Conservation (phyloP, 2,113 vertebrate genomes). For the Mesocricetus auratus region DNA sequence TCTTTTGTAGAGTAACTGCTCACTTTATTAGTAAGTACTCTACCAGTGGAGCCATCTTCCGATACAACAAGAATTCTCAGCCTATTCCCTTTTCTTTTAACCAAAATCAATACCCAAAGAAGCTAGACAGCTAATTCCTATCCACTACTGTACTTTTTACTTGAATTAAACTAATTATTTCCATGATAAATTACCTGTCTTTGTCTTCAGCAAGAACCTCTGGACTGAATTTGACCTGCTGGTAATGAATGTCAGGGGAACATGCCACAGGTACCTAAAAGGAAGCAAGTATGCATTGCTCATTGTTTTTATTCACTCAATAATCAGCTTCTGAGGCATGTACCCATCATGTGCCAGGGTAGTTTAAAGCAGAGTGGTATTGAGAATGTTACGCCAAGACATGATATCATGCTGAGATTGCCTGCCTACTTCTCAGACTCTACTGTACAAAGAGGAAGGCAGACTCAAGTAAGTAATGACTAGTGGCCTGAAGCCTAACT, state of each 20-base stretch:
- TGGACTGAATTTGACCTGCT: conserved; percentile 82
- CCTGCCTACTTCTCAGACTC: neutral
- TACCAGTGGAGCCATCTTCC: neutral
- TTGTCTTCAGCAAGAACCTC: conserved; percentile 85
- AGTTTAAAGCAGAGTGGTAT: conserved; percentile 16
- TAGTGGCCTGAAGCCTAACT: neutral
- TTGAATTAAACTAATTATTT: neutral
- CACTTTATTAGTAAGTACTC: neutral
- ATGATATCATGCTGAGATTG: neutral
- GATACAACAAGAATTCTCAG: neutral
- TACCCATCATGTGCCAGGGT: neutral
- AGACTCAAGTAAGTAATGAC: neutral
- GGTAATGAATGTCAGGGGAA: conserved; percentile 86
- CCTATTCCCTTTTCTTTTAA: neutral
- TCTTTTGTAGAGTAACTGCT: neutral
- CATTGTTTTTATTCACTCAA: neutral
- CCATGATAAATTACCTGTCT: conserved; percentile 83
- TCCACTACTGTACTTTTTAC: neutral
- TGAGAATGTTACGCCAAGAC: neutral
- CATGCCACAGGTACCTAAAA: conserved; percentile 85
- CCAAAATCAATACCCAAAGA: conserved; percentile 24
- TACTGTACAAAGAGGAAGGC: neutral
- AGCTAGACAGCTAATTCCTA: neutral
- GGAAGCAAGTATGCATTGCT: conserved; percentile 9
- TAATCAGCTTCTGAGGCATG: neutral